A percentile compares a stretch with the other conserved stretches of the same genome.
phyloP scores from a whole-genome alignment of 2,113 vertebrate genomes.

The Patagioenas fasciata region DNA sequence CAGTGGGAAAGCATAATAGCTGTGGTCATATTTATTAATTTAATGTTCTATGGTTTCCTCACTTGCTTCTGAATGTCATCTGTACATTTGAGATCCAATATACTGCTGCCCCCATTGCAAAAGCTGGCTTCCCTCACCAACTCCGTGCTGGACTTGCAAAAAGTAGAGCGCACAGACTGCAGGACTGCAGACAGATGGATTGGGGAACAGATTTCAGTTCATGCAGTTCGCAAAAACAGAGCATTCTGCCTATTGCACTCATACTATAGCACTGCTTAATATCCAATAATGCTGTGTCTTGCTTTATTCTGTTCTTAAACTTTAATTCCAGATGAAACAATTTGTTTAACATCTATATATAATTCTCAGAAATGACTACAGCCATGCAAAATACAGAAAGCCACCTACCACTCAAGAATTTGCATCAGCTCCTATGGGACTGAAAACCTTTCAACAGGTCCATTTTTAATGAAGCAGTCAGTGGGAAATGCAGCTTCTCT shows the following conservation, averaged over 20 bases:
- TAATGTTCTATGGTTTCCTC: not conserved
- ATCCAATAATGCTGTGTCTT: not conserved
- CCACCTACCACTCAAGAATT: not conserved
- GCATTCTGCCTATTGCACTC: not conserved
- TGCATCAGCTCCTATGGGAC: not conserved
- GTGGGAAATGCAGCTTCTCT: not conserved
- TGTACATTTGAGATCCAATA: not conserved
- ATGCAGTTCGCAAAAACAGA: not conserved
- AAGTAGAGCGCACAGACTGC: not conserved
- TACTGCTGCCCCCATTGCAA: not conserved
- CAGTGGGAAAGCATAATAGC: not conserved
- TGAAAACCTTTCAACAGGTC: not conserved
- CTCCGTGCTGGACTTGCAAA: not conserved
- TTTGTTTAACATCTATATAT: not conserved
- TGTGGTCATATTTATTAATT: not conserved
- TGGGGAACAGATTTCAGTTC: not conserved
- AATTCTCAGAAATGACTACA: slow-evolving; percentile 14
- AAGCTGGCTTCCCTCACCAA: not conserved
- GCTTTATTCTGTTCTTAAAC: not conserved
- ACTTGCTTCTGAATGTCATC: not conserved
- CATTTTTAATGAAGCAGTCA: not conserved
- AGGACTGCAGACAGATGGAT: not conserved
- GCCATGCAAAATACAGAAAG: not conserved
- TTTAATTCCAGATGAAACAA: not conserved
- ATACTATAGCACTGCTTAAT: not conserved